Percentiles rank a stretch among this genome's conserved stretches.
Evolutionary conservation across 2,888 invertebrate species (phyloP).

Genomic region (Carcina quercana): DNA sequence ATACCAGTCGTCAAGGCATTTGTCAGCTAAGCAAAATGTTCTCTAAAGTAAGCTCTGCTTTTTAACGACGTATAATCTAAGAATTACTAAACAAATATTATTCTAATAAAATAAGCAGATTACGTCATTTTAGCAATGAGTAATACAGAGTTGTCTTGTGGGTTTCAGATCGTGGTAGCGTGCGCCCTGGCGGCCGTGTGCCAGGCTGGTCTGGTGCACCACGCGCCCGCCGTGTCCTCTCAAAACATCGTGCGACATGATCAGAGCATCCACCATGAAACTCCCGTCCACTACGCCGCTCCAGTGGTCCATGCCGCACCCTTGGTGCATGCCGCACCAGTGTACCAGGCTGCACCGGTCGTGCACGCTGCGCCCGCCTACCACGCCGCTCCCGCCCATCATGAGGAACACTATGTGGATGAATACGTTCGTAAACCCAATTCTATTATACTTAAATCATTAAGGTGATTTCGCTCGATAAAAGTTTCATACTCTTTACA

Average conservation of each 20-base stretch:
- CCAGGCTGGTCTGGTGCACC: slow-evolving; percentile 56
- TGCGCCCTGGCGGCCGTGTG: slow-evolving; percentile 52
- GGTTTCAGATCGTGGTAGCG: slow-evolving; percentile 45
- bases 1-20: slow-evolving; percentile 61
- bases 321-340: slow-evolving; percentile 11
- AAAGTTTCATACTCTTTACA: too few species aligned
- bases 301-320: slow-evolving; percentile 18
- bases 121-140: too few species aligned
- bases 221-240: slow-evolving; percentile 62
- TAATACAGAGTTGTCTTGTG: too few species aligned
- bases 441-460: too few species aligned
- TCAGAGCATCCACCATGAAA: slow-evolving; percentile 47
- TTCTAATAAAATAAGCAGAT: too few species aligned
- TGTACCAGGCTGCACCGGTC: slow-evolving; percentile 20
- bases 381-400: slow-evolving; percentile 24
- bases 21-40: slow-evolving; percentile 66
- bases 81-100: too few species aligned
- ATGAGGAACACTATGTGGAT: slow-evolving; percentile 59
- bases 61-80: too few species aligned
- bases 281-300: slow-evolving; percentile 41
- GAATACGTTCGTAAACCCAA: slow-evolving; percentile 64
- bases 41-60: slow-evolving; percentile 59
- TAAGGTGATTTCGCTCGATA: too few species aligned
- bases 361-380: slow-evolving; percentile 22
- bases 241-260: slow-evolving; percentile 65